A percentile compares a stretch with the other conserved stretches of the same genome.
phyloP scores from a whole-genome alignment of 2,113 vertebrate genomes.

The Lagopus leucura region DNA sequence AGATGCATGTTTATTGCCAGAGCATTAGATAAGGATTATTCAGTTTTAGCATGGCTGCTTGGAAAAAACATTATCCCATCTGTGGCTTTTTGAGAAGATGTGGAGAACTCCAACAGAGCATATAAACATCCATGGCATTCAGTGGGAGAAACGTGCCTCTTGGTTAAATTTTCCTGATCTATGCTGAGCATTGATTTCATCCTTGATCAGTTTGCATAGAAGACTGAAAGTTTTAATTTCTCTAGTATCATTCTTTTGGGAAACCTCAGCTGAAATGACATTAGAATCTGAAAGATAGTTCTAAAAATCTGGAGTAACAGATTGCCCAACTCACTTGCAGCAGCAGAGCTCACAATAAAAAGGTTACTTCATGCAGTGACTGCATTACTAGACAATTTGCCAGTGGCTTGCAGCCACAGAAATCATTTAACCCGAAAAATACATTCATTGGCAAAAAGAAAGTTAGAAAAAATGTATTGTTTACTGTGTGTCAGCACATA shows the following conservation, averaged over 20 bases:
- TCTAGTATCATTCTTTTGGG: neutral
- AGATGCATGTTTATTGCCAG: neutral
- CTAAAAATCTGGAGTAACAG: neutral
- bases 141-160: neutral
- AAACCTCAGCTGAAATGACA: neutral
- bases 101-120: slow-evolving; percentile 6
- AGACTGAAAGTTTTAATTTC: neutral
- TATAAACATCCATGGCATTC: neutral
- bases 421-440: neutral
- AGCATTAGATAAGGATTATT: neutral
- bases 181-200: neutral
- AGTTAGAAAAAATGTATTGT: neutral
- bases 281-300: neutral
- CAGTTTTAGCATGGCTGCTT: neutral
- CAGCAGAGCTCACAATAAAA: neutral
- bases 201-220: neutral
- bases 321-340: neutral
- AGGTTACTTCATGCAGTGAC: neutral
- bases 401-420: neutral
- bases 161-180: neutral
- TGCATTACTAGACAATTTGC: neutral
- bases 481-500: neutral
- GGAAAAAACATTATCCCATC: neutral
- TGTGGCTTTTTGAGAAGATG: neutral
- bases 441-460: neutral